Conservation (phyloP, 2,113 vertebrate genomes). For the Cyprinus carpio region DNA sequence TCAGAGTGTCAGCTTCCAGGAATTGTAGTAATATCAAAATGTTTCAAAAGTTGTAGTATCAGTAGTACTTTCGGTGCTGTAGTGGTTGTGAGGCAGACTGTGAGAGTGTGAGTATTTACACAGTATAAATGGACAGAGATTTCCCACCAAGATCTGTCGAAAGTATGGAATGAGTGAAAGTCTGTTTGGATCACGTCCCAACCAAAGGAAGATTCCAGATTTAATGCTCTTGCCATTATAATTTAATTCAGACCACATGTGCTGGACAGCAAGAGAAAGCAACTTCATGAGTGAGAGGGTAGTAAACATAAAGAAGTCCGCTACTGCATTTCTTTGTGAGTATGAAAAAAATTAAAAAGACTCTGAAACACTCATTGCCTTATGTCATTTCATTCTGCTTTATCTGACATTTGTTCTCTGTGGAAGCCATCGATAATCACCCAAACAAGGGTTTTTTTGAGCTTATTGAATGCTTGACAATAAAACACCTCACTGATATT, state of each 20-base stretch:
- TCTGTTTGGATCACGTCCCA: conserved; percentile 81
- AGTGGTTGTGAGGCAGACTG: conserved; percentile 64
- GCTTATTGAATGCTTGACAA: background rate
- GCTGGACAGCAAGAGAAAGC: conserved; percentile 68
- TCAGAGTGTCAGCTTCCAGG: background rate
- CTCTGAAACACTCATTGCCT: background rate
- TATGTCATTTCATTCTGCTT: background rate
- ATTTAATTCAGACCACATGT: conserved; percentile 85
- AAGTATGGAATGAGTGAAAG: conserved; percentile 84
- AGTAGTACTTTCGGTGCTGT: conserved; percentile 61
- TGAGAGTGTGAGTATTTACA: conserved; percentile 77
- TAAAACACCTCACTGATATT: background rate
- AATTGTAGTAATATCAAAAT: background rate
- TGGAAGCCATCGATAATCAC: background rate
- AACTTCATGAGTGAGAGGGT: conserved; percentile 68
- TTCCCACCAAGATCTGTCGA: conserved; percentile 81
- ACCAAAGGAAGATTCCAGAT: conserved; percentile 80
- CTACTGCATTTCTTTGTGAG: conserved; percentile 63
- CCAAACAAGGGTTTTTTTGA: background rate
- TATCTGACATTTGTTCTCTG: background rate
- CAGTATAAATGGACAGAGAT: conserved; percentile 82
- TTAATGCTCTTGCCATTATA: conserved; percentile 70
- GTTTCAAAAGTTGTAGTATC: background rate
- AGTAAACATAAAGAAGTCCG: conserved; percentile 60
- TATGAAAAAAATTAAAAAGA: conserved; percentile 52